Base-by-base conservation (phyloP, 2,888 invertebrate species). In the Digitonthophagus gazella region DNA sequence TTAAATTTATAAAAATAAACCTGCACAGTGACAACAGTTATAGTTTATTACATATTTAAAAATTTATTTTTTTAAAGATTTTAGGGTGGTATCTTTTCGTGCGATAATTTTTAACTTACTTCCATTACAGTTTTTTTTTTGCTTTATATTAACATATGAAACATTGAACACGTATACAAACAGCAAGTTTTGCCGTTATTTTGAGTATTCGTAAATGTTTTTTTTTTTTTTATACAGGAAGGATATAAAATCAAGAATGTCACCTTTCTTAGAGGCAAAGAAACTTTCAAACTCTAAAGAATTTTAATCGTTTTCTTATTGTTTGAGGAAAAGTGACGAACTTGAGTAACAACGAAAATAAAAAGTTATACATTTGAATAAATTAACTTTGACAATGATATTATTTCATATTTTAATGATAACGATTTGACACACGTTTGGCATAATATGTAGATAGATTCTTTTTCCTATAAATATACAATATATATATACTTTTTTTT, bases 91-190 rank as follows among this genome's bases (percentile, higher is more conserved):
- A 61, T 20, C 16, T 64, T 54, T 64, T 64, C 22, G n/a, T 64
- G 18, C 14, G 15, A 64, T 16, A 64, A 1, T 71, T 74, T 75
- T 61, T 4, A 19, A 19, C 20, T 61, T 61, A 61, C n/a, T 18
- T 16, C 8, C 58, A 15, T 61, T 19, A 61, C 18, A 18, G 5
- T 18, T 61, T 61, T 16, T 61, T 61, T 4, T 57, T 57, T 15
- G 16, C 14, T 16, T 14, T 57, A 11, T 57, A 57, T 57, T 61
- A 57, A 15, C 16, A 74, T 77, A 76, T 78, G 72, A 76, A 78
- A 80, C 80, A 80, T 80, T 79, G 77, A 80, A 80, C 79, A 80
- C 77, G 78, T 76, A 79, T 78, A 74, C 72, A 71, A 76, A 77
- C 77, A 77, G 74, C 75, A 73, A 75, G 74, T 75, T 73, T 76